Evolutionary conservation across 2,797 vertebrate genomes (phyloP), one percentile per base, ranked within the genome.

Genomic region (Euthynnus affinis): DNA sequence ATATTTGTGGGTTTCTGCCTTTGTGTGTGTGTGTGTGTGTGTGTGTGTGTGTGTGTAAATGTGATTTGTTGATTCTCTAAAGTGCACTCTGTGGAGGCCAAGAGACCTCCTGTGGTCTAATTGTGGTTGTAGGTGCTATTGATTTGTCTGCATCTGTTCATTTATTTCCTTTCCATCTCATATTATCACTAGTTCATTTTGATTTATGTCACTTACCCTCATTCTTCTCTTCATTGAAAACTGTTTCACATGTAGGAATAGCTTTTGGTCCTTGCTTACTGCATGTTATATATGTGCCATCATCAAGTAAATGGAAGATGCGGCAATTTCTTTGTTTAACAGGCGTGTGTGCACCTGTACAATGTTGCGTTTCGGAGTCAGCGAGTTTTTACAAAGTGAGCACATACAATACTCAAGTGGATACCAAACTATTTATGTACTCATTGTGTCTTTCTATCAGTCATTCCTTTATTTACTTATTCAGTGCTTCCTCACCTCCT

Each of bases 81-180:
- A 25, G 42, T 51, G 52, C 23, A 29, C 52, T 53, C 59, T 18
- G 6, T 64, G 20, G 65, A 82, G 72, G n/a, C 55, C 34, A 64
- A 56, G 23, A 80, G 17, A 65, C 74, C 73, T 48, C 75, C 40
- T 77, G 72, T 70, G 73, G 71, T 68, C 67, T 83, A 76, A 85
- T 73, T 87, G 67, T 83, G 82, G 80, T 75, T 79, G 56, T 73
- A 58, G 72, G 42, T 81, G 40, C 23, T 79, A 86, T 87, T 80
- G 75, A 89, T 88, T 82, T 49, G 5, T 65, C 67, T 44, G 60
- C 40, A 48, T 80, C 37, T 62, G 20, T 64, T 70, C 0, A 6
- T 70, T 72, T 37, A 57, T 61, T 53, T 20, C 62, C 55, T 80
- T 61, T 62, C 51, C 57, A 46, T 59, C 34, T 48, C 40, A 7